A percentile compares a stretch with the other conserved stretches of the same genome.
phyloP scores from a whole-genome alignment of 2,888 invertebrate genomes.

The Ecliptopera silaceata region DNA sequence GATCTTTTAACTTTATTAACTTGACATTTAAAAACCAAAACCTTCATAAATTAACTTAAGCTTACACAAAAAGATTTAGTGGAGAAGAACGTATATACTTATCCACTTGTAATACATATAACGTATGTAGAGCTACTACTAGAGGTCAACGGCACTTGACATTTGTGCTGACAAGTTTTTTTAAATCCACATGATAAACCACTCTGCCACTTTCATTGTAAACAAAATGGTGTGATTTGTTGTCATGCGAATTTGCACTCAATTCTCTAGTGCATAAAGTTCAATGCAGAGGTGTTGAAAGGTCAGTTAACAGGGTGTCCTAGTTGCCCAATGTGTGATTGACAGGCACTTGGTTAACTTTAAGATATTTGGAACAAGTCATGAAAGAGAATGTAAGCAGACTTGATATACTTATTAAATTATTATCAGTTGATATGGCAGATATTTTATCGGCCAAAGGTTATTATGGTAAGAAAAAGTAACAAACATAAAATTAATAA shows the following conservation, averaged over 20 bases:
- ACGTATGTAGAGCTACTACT: background rate
- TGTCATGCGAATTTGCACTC: slow-evolving; percentile 8
- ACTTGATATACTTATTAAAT: slow-evolving; percentile 12
- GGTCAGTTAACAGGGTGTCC: slow-evolving; percentile 39
- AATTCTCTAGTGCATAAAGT: slow-evolving; percentile 6
- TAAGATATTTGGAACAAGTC: slow-evolving; percentile 48
- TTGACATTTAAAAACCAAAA: background rate
- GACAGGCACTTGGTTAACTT: slow-evolving; percentile 49
- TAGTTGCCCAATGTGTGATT: slow-evolving; percentile 45
- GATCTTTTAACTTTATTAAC: background rate
- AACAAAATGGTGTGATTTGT: background rate
- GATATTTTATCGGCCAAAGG: no score
- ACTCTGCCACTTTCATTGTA: slow-evolving; percentile 25
- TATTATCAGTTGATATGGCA: slow-evolving; percentile 1
- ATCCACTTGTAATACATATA: slow-evolving; percentile 6
- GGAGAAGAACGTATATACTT: background rate
- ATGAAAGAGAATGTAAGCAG: slow-evolving; percentile 41
- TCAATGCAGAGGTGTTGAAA: slow-evolving; percentile 5
- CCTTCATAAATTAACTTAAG: background rate
- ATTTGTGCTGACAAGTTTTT: slow-evolving; percentile 32
- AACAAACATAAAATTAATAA: no score
- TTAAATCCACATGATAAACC: slow-evolving; percentile 25
- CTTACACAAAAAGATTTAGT: background rate
- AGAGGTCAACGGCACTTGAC: slow-evolving; percentile 33
- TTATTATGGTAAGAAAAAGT: no score